Base-by-base conservation (phyloP, 2,113 vertebrate genomes). In the Rhea americana region DNA sequence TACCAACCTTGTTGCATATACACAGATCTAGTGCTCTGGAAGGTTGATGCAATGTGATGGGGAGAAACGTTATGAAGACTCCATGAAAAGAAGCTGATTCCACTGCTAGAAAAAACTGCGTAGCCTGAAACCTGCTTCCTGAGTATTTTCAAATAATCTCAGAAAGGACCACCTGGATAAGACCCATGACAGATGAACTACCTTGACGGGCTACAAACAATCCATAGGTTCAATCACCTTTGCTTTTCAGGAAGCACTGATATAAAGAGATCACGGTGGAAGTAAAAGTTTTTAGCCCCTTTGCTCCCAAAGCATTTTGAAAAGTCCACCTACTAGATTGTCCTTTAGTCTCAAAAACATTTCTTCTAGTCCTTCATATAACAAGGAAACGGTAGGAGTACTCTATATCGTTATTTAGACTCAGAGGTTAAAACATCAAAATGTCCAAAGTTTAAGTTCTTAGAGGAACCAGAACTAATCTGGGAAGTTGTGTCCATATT, bases 41-140 rank as follows among this genome's bases (percentile, higher is more conserved):
- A 24, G 8, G 39, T 4, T 35, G 45, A 35, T 30, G 51, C 17
- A 65, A 67, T 4, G 41, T 0, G 1, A 22, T 9, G 4, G 7
- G 20, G 51, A 47, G 58, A 71, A 66, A 26, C 22, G 18, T 8
- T 65, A 43, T 72, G 24, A 6, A 66, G 28, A 55, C 8, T 30
- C 7, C 7, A 55, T 18, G 19, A 79, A 73, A 55, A 67, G 22
- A 79, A 67, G 19, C 3, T 53, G 28, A 41, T 67, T 16, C 48
- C 20, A 32, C 11, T 61, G 25, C 0, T 15, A 26, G 70, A 55
- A 71, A 37, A 43, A 70, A 30, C 13, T 30, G 20, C 25, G 6
- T 24, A 67, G 15, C 47, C 22, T 72, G 35, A 72, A 78, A 50
- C 17, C 20, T 51, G 10, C 14, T 82, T 53, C 10, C 19, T 35